Conservation (phyloP, 2,888 invertebrate genomes). For the Hemaris fuciformis region DNA sequence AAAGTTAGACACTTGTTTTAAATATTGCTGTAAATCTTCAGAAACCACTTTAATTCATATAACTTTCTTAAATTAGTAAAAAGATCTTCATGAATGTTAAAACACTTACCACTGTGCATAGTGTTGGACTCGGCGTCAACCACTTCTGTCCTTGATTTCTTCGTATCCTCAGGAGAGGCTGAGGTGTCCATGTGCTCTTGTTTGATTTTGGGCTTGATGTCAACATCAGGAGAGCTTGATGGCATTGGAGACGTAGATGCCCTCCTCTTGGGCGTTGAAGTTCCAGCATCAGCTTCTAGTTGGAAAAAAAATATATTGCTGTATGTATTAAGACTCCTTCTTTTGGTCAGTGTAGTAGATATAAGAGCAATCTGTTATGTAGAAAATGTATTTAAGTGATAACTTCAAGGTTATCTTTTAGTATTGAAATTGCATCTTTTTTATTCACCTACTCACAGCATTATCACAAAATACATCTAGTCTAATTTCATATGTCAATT, state of each 20-base stretch:
- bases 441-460: too few relatives aligned
- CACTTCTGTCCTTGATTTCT: conserved; percentile 90
- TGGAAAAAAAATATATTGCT: neutral
- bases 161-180: conserved; percentile 84
- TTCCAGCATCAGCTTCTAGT: conserved; percentile 74
- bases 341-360: too few relatives aligned
- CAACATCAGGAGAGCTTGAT: conserved; percentile 76
- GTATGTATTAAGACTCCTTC: too few relatives aligned
- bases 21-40: neutral
- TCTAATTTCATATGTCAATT: neutral
- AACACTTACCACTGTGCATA: conserved; percentile 91
- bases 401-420: too few relatives aligned
- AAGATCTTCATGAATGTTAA: neutral
- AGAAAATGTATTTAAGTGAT: too few relatives aligned
- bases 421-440: too few relatives aligned
- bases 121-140: conserved; percentile 95
- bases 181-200: conserved; percentile 86
- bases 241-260: conserved; percentile 81
- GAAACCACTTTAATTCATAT: neutral
- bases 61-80: neutral
- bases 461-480: too few relatives aligned
- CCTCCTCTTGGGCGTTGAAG: conserved; percentile 83
- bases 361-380: too few relatives aligned
- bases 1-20: neutral
- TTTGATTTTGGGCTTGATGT: conserved; percentile 82